These are phyloP conservation scores for Brachypterus glaber DNA, from an alignment of 2,888 invertebrate genomes.

Conservation along the genomic window DNA sequence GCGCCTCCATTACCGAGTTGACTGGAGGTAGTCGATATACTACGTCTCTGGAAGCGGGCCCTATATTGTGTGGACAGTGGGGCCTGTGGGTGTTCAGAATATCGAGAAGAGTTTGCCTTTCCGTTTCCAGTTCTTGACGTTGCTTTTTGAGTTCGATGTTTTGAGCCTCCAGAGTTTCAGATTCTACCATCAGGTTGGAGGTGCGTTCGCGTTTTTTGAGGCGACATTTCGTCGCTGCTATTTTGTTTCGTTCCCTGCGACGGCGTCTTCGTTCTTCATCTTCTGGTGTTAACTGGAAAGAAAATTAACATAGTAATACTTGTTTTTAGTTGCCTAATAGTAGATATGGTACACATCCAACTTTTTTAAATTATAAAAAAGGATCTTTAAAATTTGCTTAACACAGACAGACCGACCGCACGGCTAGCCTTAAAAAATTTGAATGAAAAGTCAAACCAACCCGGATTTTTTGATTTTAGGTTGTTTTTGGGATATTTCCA, in stretches of 20 bases:
- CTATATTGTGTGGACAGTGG: conserved; percentile 49
- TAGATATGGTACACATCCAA: too few relatives aligned
- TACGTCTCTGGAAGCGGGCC: conserved; percentile 33
- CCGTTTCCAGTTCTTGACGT: conserved; percentile 71
- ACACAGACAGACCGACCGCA: too few relatives aligned
- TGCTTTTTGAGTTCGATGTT: conserved; percentile 76
- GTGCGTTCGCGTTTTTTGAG: conserved; percentile 88
- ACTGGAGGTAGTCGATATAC: conserved; percentile 35
- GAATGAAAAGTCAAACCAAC: too few relatives aligned
- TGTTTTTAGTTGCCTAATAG: background rate
- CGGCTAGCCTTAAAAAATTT: too few relatives aligned
- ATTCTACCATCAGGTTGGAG: conserved; percentile 75
- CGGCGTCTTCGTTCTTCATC: conserved; percentile 81
- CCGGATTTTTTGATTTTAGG: too few relatives aligned
- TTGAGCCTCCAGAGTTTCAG: conserved; percentile 75
- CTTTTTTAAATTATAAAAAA: too few relatives aligned
- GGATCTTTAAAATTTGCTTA: too few relatives aligned
- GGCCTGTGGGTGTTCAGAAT: conserved; percentile 69
- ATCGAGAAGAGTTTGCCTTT: conserved; percentile 67
- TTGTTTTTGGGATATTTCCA: too few relatives aligned
- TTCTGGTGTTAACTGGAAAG: conserved; percentile 71
- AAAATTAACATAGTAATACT: conserved; percentile 19
- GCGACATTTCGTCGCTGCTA: conserved; percentile 89
- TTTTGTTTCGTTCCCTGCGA: conserved; percentile 84
- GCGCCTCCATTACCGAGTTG: conserved; percentile 34